phyloP scores from a whole-genome alignment of 2,797 vertebrate species.

The Dendrocincla fuliginosa region DNA sequence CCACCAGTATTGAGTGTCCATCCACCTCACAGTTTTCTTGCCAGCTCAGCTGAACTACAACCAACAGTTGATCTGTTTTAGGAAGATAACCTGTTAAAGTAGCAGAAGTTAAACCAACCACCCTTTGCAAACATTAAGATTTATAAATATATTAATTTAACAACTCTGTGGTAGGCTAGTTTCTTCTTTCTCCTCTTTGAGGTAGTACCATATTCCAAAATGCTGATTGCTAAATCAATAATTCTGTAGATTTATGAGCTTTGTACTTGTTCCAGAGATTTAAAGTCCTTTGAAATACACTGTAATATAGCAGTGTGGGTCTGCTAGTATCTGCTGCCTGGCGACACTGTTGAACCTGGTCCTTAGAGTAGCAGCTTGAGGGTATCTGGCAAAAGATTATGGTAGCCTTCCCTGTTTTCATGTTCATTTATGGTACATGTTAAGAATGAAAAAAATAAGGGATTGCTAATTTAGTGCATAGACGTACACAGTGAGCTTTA shows the following conservation, averaged over 20 bases:
- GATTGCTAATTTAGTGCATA: background rate
- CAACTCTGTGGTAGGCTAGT: background rate
- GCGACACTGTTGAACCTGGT: background rate
- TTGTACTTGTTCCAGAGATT: background rate
- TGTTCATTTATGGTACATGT: background rate
- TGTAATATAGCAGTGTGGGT: background rate
- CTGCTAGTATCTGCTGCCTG: background rate
- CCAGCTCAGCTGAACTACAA: background rate
- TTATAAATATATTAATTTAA: background rate
- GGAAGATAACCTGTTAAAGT: background rate
- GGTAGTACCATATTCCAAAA: background rate
- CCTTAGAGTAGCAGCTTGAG: background rate
- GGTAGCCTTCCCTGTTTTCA: background rate
- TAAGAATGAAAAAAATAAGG: background rate
- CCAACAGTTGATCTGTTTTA: background rate
- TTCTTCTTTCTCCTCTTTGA: background rate
- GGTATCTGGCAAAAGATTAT: background rate
- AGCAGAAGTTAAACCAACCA: background rate
- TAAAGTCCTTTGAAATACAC: background rate
- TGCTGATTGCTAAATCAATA: background rate
- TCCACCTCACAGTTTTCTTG: background rate
- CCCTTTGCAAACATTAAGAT: background rate
- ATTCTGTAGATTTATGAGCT: background rate
- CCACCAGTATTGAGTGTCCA: background rate
- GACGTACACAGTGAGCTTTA: background rate